These are phyloP conservation scores for Fopius arisanus DNA, from an alignment of 1,140 invertebrate genomes.

Conservation along the genomic window DNA sequence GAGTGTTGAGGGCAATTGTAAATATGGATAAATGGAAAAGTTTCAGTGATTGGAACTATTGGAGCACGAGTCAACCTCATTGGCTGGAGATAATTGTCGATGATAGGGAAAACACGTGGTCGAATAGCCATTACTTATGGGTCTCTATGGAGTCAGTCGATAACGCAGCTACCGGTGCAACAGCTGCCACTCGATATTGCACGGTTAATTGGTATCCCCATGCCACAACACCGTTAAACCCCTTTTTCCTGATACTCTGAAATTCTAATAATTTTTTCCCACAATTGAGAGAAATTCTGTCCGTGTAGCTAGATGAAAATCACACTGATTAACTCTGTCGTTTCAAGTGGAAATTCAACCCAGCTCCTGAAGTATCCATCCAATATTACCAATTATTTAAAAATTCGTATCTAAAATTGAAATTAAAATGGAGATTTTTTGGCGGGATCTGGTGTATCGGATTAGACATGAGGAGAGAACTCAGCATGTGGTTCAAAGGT, in stretches of 20 bases:
- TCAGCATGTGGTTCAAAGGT: too few species aligned
- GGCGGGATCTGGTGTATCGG: too few species aligned
- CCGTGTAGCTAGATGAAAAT: not conserved
- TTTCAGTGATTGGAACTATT: constrained; percentile 6
- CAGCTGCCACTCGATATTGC: constrained; percentile 30
- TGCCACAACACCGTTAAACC: constrained; percentile 12
- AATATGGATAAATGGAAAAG: not conserved
- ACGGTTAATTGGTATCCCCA: constrained; percentile 22
- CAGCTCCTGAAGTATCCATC: too few species aligned
- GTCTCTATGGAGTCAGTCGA: constrained; percentile 6
- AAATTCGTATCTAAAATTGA: too few species aligned
- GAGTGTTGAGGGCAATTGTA: not conserved
- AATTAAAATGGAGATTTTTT: too few species aligned
- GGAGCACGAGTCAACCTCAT: constrained; percentile 19
- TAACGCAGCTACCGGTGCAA: constrained; percentile 23
- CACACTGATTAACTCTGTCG: not conserved
- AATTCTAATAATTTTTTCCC: not conserved
- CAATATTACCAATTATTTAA: too few species aligned
- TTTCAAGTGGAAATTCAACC: too few species aligned
- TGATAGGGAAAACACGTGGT: constrained; percentile 32
- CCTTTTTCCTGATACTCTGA: not conserved
- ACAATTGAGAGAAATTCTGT: not conserved
- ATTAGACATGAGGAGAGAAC: too few species aligned
- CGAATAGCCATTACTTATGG: constrained; percentile 26
- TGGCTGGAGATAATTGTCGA: constrained; percentile 30